Evolutionary conservation across 2,113 vertebrate genomes (phyloP), one percentile per base, ranked within the genome.

Genomic region (Erinaceus europaeus): DNA sequence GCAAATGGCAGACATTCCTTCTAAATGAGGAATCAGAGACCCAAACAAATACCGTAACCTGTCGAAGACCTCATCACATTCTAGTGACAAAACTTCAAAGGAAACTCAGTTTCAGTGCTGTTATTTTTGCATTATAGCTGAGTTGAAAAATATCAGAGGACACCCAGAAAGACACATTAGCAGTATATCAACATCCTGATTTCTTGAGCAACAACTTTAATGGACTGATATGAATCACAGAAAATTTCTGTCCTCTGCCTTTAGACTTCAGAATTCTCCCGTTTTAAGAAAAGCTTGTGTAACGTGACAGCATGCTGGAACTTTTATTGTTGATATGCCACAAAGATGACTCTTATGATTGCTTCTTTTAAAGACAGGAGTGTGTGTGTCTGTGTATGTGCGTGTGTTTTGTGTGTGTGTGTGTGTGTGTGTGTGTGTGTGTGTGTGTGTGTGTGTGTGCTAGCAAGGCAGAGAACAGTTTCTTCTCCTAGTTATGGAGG

Each of bases 321-420:
- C 36, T 82, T 91, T 86, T 89, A 90, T 74, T 81, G 64, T 74
- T 81, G 64, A 79, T 76, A 83, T 12, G 73, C 29, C 27, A 74
- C 55, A 80, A 42, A 86, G 15, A 84, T 25, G 42, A 89, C 34
- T 57, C 6, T 85, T 52, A 69, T 42, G 17, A 81, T 9, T 81
- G 17, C n/a, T 90, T 84, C 46, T 93, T 91, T 91, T 83, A 77
- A 80, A 76, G 88, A 53, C 62, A 29, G 40, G 74, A 88, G 88
- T 57, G 15, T 29, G 65, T 38, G 23, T 83, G 64, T 80, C 52
- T 7, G n/a, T n/a, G n/a, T n/a, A n/a, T n/a, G n/a, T n/a, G n/a
- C n/a, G n/a, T n/a, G n/a, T n/a, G n/a, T n/a, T n/a, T n/a, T n/a
- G n/a, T n/a, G n/a, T n/a, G n/a, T n/a, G n/a, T n/a, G n/a, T n/a